phyloP scores from a whole-genome alignment of 2,113 vertebrate genomes.

The Centrocercus urophasianus region DNA sequence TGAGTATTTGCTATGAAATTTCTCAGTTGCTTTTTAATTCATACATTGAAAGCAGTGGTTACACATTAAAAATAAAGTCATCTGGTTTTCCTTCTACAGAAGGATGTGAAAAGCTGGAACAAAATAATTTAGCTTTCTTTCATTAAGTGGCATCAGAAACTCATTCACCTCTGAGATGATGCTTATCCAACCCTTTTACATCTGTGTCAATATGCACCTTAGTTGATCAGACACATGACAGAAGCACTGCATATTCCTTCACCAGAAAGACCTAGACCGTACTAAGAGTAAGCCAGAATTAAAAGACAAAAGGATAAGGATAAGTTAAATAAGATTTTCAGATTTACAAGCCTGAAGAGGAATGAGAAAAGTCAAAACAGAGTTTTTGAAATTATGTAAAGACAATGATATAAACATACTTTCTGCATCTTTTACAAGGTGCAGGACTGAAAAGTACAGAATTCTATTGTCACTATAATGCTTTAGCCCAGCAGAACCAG shows the following conservation, averaged over 20 bases:
- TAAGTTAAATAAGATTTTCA: neutral
- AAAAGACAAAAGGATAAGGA: neutral
- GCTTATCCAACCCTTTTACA: neutral
- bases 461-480: neutral
- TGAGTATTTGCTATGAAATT: neutral
- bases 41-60: neutral
- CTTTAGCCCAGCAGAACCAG: neutral
- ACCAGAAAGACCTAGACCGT: neutral
- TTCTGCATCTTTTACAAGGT: constrained; percentile 36
- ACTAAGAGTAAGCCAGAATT: neutral
- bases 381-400: constrained; percentile 8
- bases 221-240: neutral
- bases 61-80: neutral
- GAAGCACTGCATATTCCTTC: neutral
- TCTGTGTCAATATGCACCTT: neutral
- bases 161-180: neutral
- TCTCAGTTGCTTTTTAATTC: neutral
- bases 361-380: constrained; percentile 46
- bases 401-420: constrained; percentile 1
- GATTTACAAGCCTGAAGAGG: constrained; percentile 4
- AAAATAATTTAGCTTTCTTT: neutral
- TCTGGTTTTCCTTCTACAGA: neutral
- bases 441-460: neutral
- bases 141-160: neutral
- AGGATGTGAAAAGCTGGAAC: neutral